Evolutionary conservation across 2,113 vertebrate species (phyloP), one percentile per base, ranked within the genome.

Genomic region (Theristicus caerulescens): DNA sequence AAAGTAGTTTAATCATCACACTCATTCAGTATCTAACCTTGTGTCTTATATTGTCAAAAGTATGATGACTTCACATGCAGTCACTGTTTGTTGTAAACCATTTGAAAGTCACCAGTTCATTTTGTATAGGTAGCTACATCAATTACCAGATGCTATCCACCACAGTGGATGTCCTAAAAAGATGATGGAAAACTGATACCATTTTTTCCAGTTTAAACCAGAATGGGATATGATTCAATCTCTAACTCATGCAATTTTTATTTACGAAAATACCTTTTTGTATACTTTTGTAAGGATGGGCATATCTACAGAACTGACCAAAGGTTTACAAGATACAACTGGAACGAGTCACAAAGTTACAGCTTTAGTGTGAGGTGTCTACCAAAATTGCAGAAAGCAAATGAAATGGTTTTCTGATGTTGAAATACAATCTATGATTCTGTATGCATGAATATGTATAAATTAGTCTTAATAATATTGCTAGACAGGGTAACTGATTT

Each of bases 401-500:
- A 76, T 31, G 34, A 72, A 86, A 66, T 38, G 1, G 9, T 76
- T 92, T 86, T 47, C 57, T 84, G 25, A n/a, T 34, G 4, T 9
- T 49, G 20, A 82, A 95, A 92, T 51, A 19, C n/a, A 66, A 18
- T 22, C 55, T 76, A 15, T 36, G 25, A 42, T 93, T 84, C 69
- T 5, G 3, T 12, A 72, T 7, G 5, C 19, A 54, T 77, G 27
- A 82, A 79, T 79, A 87, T 69, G 69, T 82, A 91, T 72, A 21
- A 89, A 72, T n/a, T 19, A n/a, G 12, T 79, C 12, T 59, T 78
- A 82, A 87, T 72, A 89, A 91, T 57, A 81, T 27, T 97, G 77
- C 88, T 97, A 94, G 96, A 85, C 86, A 80, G n/a, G 32, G 61
- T 92, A 96, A 96, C 49, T 85, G 73, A 94, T 95, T 97, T 96